Conservation (phyloP, 2,888 invertebrate species). For the Pelosia muscerda region DNA sequence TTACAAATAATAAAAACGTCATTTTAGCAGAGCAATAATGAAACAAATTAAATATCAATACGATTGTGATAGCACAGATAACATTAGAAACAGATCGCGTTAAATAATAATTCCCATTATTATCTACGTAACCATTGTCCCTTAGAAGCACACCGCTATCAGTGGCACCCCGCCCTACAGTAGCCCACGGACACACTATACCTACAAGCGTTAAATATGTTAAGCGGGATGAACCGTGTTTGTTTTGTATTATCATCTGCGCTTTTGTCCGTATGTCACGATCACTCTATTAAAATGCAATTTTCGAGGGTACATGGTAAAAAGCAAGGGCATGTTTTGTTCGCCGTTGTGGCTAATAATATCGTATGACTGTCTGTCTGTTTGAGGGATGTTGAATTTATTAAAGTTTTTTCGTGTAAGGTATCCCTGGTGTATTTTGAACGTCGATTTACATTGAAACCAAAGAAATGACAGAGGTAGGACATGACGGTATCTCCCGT, state of each 20-base stretch:
- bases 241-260: conserved; percentile 44
- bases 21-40: background rate
- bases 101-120: background rate
- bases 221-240: conserved; percentile 37
- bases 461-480: too few relatives aligned
- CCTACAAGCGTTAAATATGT: conserved; percentile 42
- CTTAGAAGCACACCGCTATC: conserved; percentile 14
- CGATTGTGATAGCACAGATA: background rate
- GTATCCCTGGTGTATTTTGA: too few relatives aligned
- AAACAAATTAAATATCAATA: background rate
- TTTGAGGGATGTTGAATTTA: background rate
- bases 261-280: conserved; percentile 45
- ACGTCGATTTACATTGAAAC: too few relatives aligned
- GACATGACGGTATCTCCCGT: too few relatives aligned
- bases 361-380: background rate
- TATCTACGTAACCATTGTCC: background rate
- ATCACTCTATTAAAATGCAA: conserved; percentile 47
- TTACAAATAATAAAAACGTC: background rate
- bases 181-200: conserved; percentile 26
- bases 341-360: background rate
- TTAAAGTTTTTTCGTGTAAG: background rate
- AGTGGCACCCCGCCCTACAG: conserved; percentile 20
- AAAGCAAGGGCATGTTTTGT: conserved; percentile 12
- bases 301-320: conserved; percentile 20
- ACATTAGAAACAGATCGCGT: background rate